These are phyloP conservation scores for Periparus ater DNA, from an alignment of 2,797 vertebrate genomes.

Conservation along the genomic window DNA sequence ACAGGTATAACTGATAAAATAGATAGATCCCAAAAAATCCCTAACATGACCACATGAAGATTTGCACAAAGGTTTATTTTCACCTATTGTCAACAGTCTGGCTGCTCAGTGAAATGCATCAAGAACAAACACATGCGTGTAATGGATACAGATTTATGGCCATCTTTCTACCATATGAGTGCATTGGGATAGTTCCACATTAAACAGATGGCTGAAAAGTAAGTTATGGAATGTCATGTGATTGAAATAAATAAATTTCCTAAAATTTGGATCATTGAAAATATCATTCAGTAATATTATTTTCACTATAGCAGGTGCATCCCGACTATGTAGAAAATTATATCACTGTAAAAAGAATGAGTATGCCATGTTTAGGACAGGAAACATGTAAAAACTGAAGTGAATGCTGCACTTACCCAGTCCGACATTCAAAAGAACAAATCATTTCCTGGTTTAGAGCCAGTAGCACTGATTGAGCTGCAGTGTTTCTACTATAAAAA, in stretches of 20 bases:
- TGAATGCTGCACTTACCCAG: neutral
- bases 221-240: neutral
- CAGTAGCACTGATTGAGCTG: neutral
- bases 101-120: neutral
- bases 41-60: neutral
- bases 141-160: neutral
- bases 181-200: neutral
- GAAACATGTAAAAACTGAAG: neutral
- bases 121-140: accelerated
- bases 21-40: neutral
- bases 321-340: neutral
- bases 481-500: neutral
- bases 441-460: neutral
- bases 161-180: neutral
- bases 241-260: neutral
- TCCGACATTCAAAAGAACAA: neutral
- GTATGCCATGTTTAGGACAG: neutral
- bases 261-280: neutral
- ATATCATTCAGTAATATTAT: neutral
- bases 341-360: neutral
- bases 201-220: neutral
- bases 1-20: neutral
- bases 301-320: neutral
- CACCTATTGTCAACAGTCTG: neutral
- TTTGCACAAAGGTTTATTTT: neutral